A percentile compares a stretch with the other conserved stretches of the same genome.
phyloP scores from a whole-genome alignment of 2,888 invertebrate species.

The Diogma glabrata region DNA sequence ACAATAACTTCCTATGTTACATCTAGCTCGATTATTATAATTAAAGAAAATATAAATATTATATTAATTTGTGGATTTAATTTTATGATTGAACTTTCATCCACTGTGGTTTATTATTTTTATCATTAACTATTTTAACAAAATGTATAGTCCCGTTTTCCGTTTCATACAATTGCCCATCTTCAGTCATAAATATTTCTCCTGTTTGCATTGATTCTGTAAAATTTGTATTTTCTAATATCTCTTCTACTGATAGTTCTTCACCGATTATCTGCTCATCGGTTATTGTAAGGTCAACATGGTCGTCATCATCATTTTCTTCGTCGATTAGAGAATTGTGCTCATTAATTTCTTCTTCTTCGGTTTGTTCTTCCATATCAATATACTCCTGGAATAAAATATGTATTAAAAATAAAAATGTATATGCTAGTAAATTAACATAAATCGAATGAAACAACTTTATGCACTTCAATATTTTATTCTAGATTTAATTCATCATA shows the following conservation, averaged over 20 bases:
- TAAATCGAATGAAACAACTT: too few relatives aligned
- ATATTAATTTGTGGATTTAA: too few relatives aligned
- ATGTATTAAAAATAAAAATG: neutral
- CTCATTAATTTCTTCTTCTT: neutral
- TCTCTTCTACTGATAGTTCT: conserved; percentile 5
- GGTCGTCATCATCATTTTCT: neutral
- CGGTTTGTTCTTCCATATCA: neutral
- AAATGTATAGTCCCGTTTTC: conserved; percentile 34
- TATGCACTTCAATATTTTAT: too few relatives aligned
- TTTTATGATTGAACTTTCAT: too few relatives aligned
- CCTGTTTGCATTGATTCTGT: neutral
- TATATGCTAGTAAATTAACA: neutral
- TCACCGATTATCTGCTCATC: conserved; percentile 3
- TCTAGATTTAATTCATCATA: too few relatives aligned
- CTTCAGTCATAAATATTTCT: conserved; percentile 27
- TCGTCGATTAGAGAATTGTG: neutral
- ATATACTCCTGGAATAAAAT: neutral
- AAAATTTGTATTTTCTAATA: conserved; percentile 1
- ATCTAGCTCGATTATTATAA: too few relatives aligned
- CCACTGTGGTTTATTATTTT: too few relatives aligned
- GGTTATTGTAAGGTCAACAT: too few relatives aligned
- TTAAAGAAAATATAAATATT: too few relatives aligned
- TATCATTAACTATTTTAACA: conserved; percentile 26
- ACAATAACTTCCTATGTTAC: too few relatives aligned
- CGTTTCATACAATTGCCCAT: conserved; percentile 36